phyloP scores from a whole-genome alignment of 2,888 invertebrate genomes.

The Mythimna loreyi region DNA sequence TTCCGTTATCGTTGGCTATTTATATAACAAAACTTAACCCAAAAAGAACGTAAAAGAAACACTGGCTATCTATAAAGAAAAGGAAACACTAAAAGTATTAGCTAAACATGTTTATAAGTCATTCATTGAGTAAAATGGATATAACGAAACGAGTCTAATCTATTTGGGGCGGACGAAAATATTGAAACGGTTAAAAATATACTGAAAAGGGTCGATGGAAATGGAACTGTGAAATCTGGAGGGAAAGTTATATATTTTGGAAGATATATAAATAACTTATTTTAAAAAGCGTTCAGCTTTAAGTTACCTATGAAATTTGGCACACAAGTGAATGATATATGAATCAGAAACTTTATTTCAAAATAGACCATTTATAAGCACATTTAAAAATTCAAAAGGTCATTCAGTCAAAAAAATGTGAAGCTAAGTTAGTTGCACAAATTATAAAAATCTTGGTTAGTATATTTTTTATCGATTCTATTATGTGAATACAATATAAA shows the following conservation, averaged over 20 bases:
- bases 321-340: no score
- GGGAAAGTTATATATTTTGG: background rate
- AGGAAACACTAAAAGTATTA: conserved; percentile 46
- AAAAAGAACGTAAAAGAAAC: conserved; percentile 21
- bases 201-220: conserved; percentile 32
- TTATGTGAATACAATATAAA: no score
- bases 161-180: conserved; percentile 60
- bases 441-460: no score
- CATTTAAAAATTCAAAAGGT: no score
- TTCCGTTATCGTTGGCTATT: conserved; percentile 11
- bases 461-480: no score
- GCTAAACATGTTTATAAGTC: conserved; percentile 51
- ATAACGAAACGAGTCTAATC: conserved; percentile 48
- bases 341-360: no score
- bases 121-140: conserved; percentile 55
- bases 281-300: no score
- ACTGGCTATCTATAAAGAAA: conserved; percentile 22
- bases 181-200: conserved; percentile 58
- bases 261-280: background rate
- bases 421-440: no score
- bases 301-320: no score
- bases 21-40: conserved; percentile 8
- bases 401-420: no score
- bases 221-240: conserved; percentile 27
- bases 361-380: no score